These are phyloP conservation scores for Leuctra nigra DNA, from an alignment of 2,888 invertebrate genomes.

Conservation along the genomic window DNA sequence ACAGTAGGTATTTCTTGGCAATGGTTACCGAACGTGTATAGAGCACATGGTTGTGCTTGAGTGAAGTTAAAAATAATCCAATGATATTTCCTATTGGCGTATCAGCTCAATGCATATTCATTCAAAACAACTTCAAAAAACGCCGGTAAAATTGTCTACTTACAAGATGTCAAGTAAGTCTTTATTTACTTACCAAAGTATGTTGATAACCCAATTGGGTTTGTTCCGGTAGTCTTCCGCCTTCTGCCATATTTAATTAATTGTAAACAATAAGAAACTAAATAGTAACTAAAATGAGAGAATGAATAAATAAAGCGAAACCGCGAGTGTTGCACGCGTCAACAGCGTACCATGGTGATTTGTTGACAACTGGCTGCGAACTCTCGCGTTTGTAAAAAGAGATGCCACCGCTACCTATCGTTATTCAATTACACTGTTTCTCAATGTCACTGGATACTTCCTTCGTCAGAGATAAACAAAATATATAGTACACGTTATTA, in stretches of 20 bases:
- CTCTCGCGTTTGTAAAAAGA: not conserved
- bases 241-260: constrained; percentile 7
- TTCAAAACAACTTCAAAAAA: too few species aligned
- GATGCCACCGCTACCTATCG: not conserved
- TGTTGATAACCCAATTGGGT: constrained; percentile 28
- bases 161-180: not conserved
- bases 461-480: too few species aligned
- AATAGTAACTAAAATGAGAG: not conserved
- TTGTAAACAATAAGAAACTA: not conserved
- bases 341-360: not conserved
- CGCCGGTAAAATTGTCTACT: too few species aligned
- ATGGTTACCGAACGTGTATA: too few species aligned
- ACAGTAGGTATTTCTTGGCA: too few species aligned
- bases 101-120: too few species aligned
- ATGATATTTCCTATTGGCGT: too few species aligned
- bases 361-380: not conserved
- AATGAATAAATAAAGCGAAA: not conserved
- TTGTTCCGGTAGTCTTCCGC: constrained; percentile 17
- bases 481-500: too few species aligned
- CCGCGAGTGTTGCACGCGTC: not conserved
- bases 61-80: too few species aligned
- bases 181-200: constrained; percentile 26
- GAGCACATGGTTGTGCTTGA: too few species aligned
- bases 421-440: too few species aligned
- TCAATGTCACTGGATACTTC: too few species aligned